These are phyloP conservation scores for Phyllotreta striolata DNA, from an alignment of 2,888 invertebrate species.

Conservation along the genomic window DNA sequence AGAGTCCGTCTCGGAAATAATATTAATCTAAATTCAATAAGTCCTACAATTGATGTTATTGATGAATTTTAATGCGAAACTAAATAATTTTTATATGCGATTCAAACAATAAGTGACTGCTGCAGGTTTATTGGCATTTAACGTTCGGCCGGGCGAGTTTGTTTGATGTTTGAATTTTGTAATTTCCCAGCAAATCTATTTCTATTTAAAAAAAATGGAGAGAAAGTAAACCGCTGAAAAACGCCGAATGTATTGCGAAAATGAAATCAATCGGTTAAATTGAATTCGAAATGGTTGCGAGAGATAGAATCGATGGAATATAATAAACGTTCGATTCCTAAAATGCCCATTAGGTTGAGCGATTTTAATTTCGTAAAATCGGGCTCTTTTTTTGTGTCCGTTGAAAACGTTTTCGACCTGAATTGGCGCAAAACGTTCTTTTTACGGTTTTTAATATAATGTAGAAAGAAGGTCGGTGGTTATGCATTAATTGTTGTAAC, in stretches of 20 bases:
- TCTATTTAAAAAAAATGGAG: neutral
- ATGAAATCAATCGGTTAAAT: slow-evolving; percentile 21
- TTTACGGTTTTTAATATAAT: slow-evolving; percentile 3
- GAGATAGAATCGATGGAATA: slow-evolving; percentile 13
- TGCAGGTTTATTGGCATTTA: too few relatives aligned
- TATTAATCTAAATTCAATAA: neutral
- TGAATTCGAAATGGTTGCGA: slow-evolving; percentile 18
- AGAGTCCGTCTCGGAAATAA: neutral
- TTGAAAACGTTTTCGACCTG: too few relatives aligned
- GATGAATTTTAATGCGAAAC: too few relatives aligned
- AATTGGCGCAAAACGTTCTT: too few relatives aligned
- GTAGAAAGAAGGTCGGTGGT: too few relatives aligned
- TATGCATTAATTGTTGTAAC: too few relatives aligned
- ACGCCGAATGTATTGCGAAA: slow-evolving; percentile 6
- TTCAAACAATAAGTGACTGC: too few relatives aligned
- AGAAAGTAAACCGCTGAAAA: slow-evolving; percentile 10
- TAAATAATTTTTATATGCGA: too few relatives aligned
- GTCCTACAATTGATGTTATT: neutral
- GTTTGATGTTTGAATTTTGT: too few relatives aligned
- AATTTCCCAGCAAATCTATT: too few relatives aligned
- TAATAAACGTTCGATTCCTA: slow-evolving; percentile 12
- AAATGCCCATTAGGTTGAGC: slow-evolving; percentile 11
- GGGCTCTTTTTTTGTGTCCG: slow-evolving; percentile 12
- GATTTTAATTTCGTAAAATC: slow-evolving; percentile 17
- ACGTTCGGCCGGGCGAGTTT: too few relatives aligned